These are phyloP conservation scores for Anolis sagrei DNA, from an alignment of 2,113 vertebrate genomes.

Conservation along the genomic window DNA sequence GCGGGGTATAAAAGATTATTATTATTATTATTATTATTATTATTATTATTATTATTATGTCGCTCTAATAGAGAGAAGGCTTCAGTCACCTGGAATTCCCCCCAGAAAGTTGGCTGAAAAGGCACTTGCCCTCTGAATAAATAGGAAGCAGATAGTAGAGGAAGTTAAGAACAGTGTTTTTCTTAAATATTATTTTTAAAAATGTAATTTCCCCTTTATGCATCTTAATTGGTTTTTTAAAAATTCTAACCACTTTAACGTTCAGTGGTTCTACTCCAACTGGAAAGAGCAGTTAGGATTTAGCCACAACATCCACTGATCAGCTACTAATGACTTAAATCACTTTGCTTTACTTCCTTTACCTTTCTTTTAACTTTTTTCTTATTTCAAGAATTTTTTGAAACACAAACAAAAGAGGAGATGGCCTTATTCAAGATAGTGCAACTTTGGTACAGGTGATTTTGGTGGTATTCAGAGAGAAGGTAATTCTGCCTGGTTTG, in stretches of 20 bases:
- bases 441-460: conserved; percentile 56
- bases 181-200: not conserved
- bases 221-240: no score
- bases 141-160: not conserved
- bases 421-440: conserved; percentile 53
- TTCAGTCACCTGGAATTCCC: no score
- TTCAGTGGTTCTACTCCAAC: no score
- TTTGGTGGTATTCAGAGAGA: conserved; percentile 62
- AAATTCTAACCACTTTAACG: not conserved
- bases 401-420: conserved; percentile 56
- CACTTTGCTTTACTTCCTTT: conserved; percentile 30
- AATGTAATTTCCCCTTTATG: not conserved
- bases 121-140: no score
- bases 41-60: no score
- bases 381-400: conserved; percentile 59
- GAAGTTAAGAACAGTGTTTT: not conserved
- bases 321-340: conserved; percentile 20
- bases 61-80: not conserved
- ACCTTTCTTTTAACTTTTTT: conserved; percentile 43
- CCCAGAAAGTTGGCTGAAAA: not conserved
- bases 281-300: no score
- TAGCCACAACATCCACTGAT: not conserved
- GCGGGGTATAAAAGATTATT: no score
- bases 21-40: no score
- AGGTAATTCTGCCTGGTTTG: conserved; percentile 82